A percentile compares a stretch with the other conserved stretches of the same genome.
Conservation (phyloP, 2,888 invertebrate genomes). For the Dicycla oo region DNA sequence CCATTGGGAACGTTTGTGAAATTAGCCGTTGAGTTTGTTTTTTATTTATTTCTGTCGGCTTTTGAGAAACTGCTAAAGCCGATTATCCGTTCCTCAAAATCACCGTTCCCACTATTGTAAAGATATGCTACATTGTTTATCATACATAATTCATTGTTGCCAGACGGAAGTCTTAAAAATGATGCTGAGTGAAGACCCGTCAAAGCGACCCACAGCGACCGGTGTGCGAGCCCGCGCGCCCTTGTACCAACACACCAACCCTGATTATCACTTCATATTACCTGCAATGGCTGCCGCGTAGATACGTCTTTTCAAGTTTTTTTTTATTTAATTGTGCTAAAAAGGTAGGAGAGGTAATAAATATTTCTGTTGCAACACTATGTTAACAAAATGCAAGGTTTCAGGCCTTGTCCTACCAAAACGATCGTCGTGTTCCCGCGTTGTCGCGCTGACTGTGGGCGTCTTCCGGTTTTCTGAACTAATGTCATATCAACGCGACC, state of each 20-base stretch:
- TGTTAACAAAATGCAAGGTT: background rate
- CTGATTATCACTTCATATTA: slow-evolving; percentile 89
- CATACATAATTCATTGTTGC: background rate
- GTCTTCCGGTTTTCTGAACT: background rate
- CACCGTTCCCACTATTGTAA: no score
- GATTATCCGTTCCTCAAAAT: no score
- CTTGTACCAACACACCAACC: slow-evolving; percentile 84
- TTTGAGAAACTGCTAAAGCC: no score
- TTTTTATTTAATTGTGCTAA: background rate
- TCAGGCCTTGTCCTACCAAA: background rate
- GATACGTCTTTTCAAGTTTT: background rate
- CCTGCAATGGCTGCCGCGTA: slow-evolving; percentile 73
- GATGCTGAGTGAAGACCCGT: slow-evolving; percentile 94
- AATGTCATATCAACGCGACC: background rate
- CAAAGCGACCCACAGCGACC: slow-evolving; percentile 93
- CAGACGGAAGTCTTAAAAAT: slow-evolving; percentile 93
- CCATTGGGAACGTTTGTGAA: no score
- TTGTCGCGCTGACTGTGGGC: background rate
- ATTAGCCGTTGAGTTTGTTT: no score
- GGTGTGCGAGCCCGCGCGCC: slow-evolving; percentile 92
- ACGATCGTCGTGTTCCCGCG: background rate
- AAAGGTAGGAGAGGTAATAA: slow-evolving; percentile 5
- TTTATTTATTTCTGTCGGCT: no score
- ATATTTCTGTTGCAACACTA: background rate
- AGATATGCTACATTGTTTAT: no score